A percentile compares a stretch with the other conserved stretches of the same genome.
phyloP scores from a whole-genome alignment of 2,888 invertebrate species.

The Brenthis daphne region DNA sequence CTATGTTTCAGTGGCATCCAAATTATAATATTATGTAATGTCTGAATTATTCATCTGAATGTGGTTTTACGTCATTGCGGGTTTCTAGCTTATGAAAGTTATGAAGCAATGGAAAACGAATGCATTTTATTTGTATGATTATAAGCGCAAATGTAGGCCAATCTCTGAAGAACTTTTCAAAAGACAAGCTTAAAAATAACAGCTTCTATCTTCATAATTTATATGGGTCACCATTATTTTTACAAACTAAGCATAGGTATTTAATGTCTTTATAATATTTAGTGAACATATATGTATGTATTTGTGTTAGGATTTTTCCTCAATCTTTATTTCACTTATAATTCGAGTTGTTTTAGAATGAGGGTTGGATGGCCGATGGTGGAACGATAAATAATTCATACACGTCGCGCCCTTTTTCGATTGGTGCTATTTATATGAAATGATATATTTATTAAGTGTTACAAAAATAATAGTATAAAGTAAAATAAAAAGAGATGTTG shows the following conservation, averaged over 20 bases:
- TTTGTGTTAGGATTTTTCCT: background rate
- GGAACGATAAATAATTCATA: conserved; percentile 14
- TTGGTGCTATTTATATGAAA: conserved; percentile 1
- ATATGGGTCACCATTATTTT: no score
- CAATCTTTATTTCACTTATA: background rate
- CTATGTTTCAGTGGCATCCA: conserved; percentile 8
- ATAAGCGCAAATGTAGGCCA: no score
- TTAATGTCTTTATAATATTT: no score
- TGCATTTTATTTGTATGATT: no score
- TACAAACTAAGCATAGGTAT: no score
- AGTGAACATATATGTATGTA: background rate
- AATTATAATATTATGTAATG: conserved; percentile 24
- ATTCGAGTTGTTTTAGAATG: conserved; percentile 5
- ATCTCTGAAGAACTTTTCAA: no score
- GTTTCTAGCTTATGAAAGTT: conserved; percentile 4
- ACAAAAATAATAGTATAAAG: no score
- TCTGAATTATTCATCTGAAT: conserved; percentile 10
- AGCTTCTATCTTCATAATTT: no score
- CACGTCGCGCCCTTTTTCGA: background rate
- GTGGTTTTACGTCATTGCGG: conserved; percentile 23
- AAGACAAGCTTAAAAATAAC: no score
- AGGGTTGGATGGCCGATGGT: conserved; percentile 5
- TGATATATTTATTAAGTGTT: background rate
- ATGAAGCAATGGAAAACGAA: background rate
- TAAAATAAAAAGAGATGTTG: no score